Base-by-base conservation (phyloP, 1,140 invertebrate species). In the Pinna nobilis region DNA sequence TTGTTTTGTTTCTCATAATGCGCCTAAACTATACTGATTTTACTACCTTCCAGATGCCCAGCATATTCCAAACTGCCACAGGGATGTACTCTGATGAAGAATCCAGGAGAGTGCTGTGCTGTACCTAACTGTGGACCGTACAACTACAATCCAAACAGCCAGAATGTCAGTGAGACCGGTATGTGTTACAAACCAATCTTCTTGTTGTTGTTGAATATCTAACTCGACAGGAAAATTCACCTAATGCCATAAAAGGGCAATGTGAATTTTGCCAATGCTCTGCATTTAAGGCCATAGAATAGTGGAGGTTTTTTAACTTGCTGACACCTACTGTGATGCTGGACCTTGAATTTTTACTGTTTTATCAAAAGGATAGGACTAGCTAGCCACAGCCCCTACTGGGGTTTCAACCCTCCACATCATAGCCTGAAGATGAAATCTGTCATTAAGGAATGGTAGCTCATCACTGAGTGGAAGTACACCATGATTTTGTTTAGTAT, bases 41-140 rank as follows among this genome's bases (percentile, higher is more conserved):
- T 41, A 11, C 15, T 66, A 44, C 41, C 41, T 66, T 67, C 5
- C 51, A 82, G 81, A 41, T 84, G 82, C 55, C 77, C 77, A 30
- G 73, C 73, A 13, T 84, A 77, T 69, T 74, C 64, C 49, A 65
- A 60, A 6, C 50, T 84, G 1, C 82, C 80, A 51, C 59, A 70
- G 28, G 79, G 77, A 1, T 84, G 82, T 72, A 59, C 53, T 0
- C 55, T 82, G 35, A 60, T 63, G 4, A 82, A 76, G 37, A 13
- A 39, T 6, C 39, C 70, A 33, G 79, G 78, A 47, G 63, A 79
- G 35, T 84, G 82, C 25, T 84, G 82, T 55, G 72, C 76, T 35
- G 60, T 74, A 51, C 80, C 81, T 41, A 64, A 79, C 20, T 84
- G 82, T 66, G 61, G 70, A 11, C 37, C 33, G 20, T 47, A 53